Base-by-base conservation (phyloP, 2,888 invertebrate species). In the Drosophila birchii region DNA sequence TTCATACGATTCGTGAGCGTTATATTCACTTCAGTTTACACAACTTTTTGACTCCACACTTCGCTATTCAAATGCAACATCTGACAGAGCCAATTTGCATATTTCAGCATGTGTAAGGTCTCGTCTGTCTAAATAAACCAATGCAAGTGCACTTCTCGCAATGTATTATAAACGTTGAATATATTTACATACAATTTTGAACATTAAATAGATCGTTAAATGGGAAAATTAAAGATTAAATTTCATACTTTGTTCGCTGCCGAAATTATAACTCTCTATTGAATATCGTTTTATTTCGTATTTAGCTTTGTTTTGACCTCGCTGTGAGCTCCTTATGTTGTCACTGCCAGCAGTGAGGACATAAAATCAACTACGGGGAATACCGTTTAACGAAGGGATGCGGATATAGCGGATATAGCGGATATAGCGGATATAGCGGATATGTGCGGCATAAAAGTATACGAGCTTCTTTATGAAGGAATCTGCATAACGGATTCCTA, bases 341-440 rank as follows among this genome's bases (percentile, higher is more conserved):
- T 18, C 36, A 36, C n/a, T 8, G 34, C 5, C 49, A 18, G 7
- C 51, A 29, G 55, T 5, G 39, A 32, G 20, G n/a, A 36, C 58
- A 57, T 58, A 47, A 57, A 71, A 68, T 71, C 67, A 67, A 51
- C 49, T 51, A 5, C 47, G 32, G 71, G 45, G 56, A 47, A 57
- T 47, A 49, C 23, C 72, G 49, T 68, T 71, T 71, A 68, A 49
- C 58, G 72, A 36, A 49, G 34, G 68, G 58, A 68, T 68, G 41
- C 68, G 68, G 68, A 68, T 71, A 68, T 68, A 5, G 39, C 71
- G 67, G 67, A n/a, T n/a, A n/a, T n/a, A n/a, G n/a, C n/a, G n/a
- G n/a, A 67, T 55, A 49, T 68, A 7, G 53, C 53, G 32, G 45
- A 67, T 67, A 49, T 68, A 7, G 69, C 53, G 32, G 45, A 67